Evolutionary conservation across 2,888 invertebrate genomes (phyloP), one percentile per base, ranked within the genome.

Genomic region (Euspilapteryx auroguttella): DNA sequence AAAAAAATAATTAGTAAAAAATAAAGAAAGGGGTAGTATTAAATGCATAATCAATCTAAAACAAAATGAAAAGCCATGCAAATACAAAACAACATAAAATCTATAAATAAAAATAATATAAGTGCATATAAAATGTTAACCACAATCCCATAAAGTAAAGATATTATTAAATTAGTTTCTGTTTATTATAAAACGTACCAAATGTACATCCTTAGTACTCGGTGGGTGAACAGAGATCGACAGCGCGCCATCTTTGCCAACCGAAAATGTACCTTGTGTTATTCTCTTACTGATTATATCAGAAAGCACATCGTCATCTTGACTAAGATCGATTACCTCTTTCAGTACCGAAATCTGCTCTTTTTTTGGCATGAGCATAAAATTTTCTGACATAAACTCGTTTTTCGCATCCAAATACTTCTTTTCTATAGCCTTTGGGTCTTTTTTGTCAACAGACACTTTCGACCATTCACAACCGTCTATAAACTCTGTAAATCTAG

Each of bases 381-480:
- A 32, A 32, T 77, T 68, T 34, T 68, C 54, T 0, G 65, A 63
- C 77, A 77, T 77, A 13, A 68, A 77, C 32, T 75, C 65, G 35
- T 73, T 77, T 50, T 77, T 77, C 0, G 77, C 77, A 14, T 71
- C 59, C 12, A 77, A 44, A 38, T 77, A 77, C 36, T 66, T 71
- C 34, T 65, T 54, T 32, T 77, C 77, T 21, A 77, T 39, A 1
- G 57, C 49, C 30, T 61, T 57, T 0, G 65, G 53, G 4, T 59
- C 58, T 1, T 35, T 36, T 32, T 55, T 59, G 38, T 55, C 63
- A 4, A 59, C 59, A 10, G 32, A 29, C 0, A 48, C 45, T 40
- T 64, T 63, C 25, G 66, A 62, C 77, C 76, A 77, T 49, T 71
- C 65, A 34, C 73, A 73, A 29, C 77, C 76, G 41, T 75, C 69